phyloP scores from a whole-genome alignment of 2,888 invertebrate genomes.

The Himalopsyche anomala region DNA sequence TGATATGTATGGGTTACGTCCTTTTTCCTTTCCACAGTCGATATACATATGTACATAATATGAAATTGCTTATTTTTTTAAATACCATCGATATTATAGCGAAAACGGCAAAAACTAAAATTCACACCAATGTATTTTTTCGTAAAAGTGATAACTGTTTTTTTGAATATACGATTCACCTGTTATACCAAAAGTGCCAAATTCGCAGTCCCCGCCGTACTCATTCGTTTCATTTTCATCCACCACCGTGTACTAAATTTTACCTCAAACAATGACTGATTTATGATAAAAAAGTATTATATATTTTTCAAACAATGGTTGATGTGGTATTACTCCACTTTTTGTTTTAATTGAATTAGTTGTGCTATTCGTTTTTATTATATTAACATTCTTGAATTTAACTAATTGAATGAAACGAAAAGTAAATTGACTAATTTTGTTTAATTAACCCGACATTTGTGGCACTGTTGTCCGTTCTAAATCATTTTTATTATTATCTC shows the following conservation, averaged over 20 bases:
- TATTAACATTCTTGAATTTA: neutral
- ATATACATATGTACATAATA: no score
- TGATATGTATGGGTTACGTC: no score
- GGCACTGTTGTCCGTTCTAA: neutral
- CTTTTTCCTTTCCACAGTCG: no score
- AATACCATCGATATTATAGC: no score
- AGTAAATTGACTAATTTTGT: neutral
- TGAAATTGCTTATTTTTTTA: no score
- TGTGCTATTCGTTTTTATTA: neutral
- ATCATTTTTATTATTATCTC: neutral
- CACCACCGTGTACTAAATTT: neutral
- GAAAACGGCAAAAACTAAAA: no score
- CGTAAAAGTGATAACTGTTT: no score
- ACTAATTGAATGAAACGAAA: neutral
- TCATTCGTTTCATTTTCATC: neutral
- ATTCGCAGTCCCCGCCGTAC: no score
- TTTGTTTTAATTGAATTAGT: constrained; percentile 14
- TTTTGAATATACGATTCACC: no score
- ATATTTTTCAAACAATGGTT: neutral
- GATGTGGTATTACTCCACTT: neutral
- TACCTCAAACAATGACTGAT: neutral
- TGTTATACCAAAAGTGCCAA: no score
- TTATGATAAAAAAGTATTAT: neutral
- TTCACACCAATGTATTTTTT: no score
- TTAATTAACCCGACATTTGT: neutral